Percentiles rank a stretch among this genome's conserved stretches.
Evolutionary conservation across 1,140 invertebrate genomes (phyloP).

Genomic region (Chionoecetes opilio): DNA sequence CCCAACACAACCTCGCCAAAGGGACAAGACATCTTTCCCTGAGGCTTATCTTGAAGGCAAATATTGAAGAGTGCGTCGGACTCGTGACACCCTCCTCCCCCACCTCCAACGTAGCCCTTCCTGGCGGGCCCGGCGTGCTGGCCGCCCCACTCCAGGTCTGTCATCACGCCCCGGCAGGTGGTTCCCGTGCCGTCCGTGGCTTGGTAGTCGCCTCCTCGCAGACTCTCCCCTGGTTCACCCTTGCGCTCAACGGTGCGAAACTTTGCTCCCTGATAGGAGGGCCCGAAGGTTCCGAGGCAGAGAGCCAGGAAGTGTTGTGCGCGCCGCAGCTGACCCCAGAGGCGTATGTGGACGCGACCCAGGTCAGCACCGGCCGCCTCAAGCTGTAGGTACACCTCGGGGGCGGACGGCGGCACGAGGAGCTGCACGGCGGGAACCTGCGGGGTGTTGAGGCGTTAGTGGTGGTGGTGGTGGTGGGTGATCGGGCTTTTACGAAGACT

Average conservation of each 20-base stretch:
- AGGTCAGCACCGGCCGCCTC: not conserved
- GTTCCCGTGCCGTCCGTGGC: not conserved
- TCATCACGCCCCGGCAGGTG: constrained; percentile 35
- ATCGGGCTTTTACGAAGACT: not conserved
- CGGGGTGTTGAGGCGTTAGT: not conserved
- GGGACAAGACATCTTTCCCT: constrained; percentile 40
- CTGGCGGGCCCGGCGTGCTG: constrained; percentile 47
- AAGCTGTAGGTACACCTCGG: constrained; percentile 57
- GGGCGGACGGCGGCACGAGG: constrained; percentile 33
- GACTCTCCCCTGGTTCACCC: constrained; percentile 49
- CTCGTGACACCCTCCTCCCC: constrained; percentile 31
- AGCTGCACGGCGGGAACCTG: constrained; percentile 62
- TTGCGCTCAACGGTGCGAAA: not conserved
- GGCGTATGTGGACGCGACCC: constrained; percentile 50
- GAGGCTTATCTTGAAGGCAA: constrained; percentile 40
- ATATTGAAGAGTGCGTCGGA: constrained; percentile 54
- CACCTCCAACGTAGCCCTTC: constrained; percentile 44
- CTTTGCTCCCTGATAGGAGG: constrained; percentile 44
- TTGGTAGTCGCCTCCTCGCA: constrained; percentile 30
- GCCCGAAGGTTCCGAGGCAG: constrained; percentile 56
- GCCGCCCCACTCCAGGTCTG: constrained; percentile 62
- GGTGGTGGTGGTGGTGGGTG: not conserved
- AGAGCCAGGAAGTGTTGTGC: constrained; percentile 64
- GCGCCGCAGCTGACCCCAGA: constrained; percentile 65
- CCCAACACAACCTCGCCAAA: constrained; percentile 56